Evolutionary conservation across 2,888 invertebrate genomes (phyloP), one percentile per base, ranked within the genome.

Genomic region (Rhamnusium bicolor): DNA sequence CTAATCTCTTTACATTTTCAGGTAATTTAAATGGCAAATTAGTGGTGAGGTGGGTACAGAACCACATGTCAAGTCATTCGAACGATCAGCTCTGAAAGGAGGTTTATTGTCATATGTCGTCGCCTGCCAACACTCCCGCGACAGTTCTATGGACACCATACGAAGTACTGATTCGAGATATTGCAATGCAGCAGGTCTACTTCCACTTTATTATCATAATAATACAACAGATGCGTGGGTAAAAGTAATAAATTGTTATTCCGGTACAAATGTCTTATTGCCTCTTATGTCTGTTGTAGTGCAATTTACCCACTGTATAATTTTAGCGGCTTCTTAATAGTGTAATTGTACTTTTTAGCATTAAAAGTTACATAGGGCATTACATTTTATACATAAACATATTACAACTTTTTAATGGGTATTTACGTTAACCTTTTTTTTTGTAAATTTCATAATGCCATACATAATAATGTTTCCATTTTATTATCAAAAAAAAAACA

Each of bases 181-280:
- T 76, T 74, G 73, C 69, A 76, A 73, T 72, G 69, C 66, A 54
- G 66, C 77, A 79, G 67, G 67, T 69, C 71, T 47, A 72, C 82
- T 78, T 81, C 76, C 77, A 79, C 78, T 79, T 78, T 69, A 84
- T 84, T 84, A 84, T 84, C 82, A 84, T 84, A 84, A 84, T 83
- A 80, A 81, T 80, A 80, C 81, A 80, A 80, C 81, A 82, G 79
- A 83, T 83, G 84, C 82, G 82, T 83, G 82, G 83, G 83, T 80
- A 82, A 79, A 79, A 70, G 73, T 78, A 79, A 80, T 82, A 81
- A 82, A 82, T 82, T 81, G 79, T 79, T 76, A 78, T 72, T 67
- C 46, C 61, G 68, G 69, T 76, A 69, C 70, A 73, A 77, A 77
- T 74, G 75, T 76, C 69, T 75, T 67, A 40, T 67, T 72, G 73